Evolutionary conservation across 2,113 vertebrate species (phyloP).

Genomic region (Poecilia latipinna): DNA sequence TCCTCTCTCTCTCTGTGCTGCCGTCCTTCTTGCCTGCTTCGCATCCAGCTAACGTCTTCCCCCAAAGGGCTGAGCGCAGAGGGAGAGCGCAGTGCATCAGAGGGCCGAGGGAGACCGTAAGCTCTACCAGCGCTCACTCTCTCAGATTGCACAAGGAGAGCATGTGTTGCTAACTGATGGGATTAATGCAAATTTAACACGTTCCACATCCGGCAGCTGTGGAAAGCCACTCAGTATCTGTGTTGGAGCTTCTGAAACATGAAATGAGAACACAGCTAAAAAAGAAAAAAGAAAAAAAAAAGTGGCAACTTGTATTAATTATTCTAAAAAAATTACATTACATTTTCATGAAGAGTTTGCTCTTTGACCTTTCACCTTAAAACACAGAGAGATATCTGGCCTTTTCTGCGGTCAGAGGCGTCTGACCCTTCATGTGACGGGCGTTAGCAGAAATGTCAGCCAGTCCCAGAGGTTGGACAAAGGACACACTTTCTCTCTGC

Average conservation of each 20-base stretch:
- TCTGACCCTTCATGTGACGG: slow-evolving; percentile 65
- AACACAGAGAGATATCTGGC: slow-evolving; percentile 43
- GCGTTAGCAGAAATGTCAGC: slow-evolving; percentile 71
- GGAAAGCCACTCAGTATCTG: too few species aligned
- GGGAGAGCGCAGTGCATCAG: slow-evolving; percentile 34
- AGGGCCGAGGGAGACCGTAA: slow-evolving; percentile 42
- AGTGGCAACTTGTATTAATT: not conserved
- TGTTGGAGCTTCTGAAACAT: too few species aligned
- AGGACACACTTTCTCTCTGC: slow-evolving; percentile 61
- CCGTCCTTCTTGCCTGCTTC: slow-evolving; percentile 55
- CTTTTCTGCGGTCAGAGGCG: slow-evolving; percentile 65
- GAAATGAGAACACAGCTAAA: too few species aligned
- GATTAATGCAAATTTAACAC: slow-evolving; percentile 20
- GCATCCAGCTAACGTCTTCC: slow-evolving; percentile 66
- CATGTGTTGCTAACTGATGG: slow-evolving; percentile 29
- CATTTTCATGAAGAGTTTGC: not conserved
- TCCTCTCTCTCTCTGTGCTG: slow-evolving; percentile 9
- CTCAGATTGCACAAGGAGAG: slow-evolving; percentile 14
- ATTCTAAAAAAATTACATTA: not conserved
- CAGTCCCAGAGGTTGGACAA: slow-evolving; percentile 57
- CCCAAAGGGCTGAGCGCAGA: slow-evolving; percentile 54
- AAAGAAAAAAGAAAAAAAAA: too few species aligned
- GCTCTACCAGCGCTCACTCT: slow-evolving; percentile 21
- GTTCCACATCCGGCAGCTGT: slow-evolving; percentile 3
- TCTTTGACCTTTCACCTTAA: slow-evolving; percentile 31